These are phyloP conservation scores for Orientallactaga sibirica DNA, from an alignment of 2,797 vertebrate genomes.

Conservation along the genomic window DNA sequence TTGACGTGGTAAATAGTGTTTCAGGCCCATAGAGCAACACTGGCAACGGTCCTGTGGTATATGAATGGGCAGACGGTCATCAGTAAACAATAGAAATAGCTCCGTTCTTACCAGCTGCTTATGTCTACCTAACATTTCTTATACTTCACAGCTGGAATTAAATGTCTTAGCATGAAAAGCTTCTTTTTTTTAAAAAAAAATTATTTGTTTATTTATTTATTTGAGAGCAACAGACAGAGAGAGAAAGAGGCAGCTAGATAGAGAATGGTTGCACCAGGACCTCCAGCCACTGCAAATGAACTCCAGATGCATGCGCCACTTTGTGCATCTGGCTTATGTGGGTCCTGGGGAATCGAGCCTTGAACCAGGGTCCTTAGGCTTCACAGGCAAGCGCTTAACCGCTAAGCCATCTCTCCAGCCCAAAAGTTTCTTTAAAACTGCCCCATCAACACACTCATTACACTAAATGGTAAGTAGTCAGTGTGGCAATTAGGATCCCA, in stretches of 20 bases:
- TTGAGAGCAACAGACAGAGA: no score
- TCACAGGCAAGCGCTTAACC: no score
- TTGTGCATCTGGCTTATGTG: no score
- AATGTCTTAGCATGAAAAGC: slow-evolving; percentile 23
- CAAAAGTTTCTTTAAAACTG: background rate
- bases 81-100: background rate
- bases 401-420: no score
- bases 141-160: background rate
- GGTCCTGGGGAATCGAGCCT: no score
- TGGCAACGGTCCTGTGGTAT: background rate
- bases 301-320: no score
- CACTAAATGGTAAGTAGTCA: background rate
- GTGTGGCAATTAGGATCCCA: background rate
- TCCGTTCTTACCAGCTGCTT: background rate
- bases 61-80: background rate
- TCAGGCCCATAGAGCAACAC: background rate
- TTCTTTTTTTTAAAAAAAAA: no score
- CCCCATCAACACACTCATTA: background rate
- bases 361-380: no score
- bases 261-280: no score
- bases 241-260: no score
- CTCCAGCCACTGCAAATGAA: no score
- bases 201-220: no score
- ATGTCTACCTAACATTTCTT: slow-evolving; percentile 8
- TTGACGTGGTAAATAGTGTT: background rate